A percentile compares a stretch with the other conserved stretches of the same genome.
Evolutionary conservation across 37 sponge, comb jelly and placozoan genomes (phyloP).

Genomic region (Theonella swinhoei): DNA sequence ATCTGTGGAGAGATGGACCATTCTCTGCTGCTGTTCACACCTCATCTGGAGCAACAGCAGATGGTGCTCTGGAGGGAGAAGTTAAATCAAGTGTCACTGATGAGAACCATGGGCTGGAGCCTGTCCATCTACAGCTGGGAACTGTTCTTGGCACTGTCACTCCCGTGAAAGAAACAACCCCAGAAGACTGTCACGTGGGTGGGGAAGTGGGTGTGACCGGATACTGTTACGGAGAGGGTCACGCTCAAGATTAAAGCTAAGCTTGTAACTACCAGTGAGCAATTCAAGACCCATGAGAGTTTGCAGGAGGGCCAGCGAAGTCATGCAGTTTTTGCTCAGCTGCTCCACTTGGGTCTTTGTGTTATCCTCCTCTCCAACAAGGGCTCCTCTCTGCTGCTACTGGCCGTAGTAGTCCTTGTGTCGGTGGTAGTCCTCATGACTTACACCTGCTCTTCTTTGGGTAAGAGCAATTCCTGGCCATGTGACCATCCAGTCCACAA

Average conservation of each 20-base stretch:
- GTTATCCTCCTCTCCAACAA: too few relatives aligned
- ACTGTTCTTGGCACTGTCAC: conserved; percentile 12
- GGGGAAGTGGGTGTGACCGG: neutral
- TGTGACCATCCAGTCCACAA: too few relatives aligned
- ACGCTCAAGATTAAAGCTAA: neutral
- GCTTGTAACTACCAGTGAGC: neutral
- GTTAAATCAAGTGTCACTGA: neutral
- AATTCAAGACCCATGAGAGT: too few relatives aligned
- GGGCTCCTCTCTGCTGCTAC: too few relatives aligned
- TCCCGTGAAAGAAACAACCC: neutral
- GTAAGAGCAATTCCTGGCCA: too few relatives aligned
- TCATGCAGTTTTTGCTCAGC: too few relatives aligned
- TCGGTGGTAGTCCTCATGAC: too few relatives aligned
- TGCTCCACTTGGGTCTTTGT: too few relatives aligned
- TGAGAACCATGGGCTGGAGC: neutral
- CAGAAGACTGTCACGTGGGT: neutral
- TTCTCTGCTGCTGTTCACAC: conserved; percentile 17
- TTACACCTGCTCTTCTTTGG: too few relatives aligned
- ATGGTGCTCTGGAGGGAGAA: neutral
- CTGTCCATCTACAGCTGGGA: conserved; percentile 30
- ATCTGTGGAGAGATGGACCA: neutral
- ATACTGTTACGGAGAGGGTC: neutral
- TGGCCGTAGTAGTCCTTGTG: too few relatives aligned
- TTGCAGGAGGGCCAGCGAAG: too few relatives aligned
- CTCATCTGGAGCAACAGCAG: neutral